A percentile compares a stretch with the other conserved stretches of the same genome.
Evolutionary conservation across 2,113 vertebrate species (phyloP).

Genomic region (Mirza zaza): DNA sequence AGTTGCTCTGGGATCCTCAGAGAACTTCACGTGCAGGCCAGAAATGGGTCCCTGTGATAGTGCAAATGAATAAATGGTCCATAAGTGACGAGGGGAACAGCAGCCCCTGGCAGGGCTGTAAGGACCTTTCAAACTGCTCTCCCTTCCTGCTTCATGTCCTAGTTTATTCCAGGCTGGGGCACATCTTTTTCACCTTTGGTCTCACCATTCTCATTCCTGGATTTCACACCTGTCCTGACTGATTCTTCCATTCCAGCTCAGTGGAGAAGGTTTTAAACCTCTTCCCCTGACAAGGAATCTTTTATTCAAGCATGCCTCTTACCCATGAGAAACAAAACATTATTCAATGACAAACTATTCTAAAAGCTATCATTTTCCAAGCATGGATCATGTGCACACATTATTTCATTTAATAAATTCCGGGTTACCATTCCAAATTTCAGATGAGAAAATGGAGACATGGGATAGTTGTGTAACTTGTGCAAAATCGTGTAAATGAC

Average conservation of each 20-base stretch:
- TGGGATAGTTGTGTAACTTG: background rate
- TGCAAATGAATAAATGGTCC: background rate
- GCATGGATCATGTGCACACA: background rate
- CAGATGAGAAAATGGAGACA: background rate
- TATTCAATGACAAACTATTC: background rate
- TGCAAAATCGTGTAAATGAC: background rate
- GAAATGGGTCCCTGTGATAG: background rate
- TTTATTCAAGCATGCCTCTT: background rate
- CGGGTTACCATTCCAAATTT: background rate
- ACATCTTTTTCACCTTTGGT: background rate
- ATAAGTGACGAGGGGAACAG: background rate
- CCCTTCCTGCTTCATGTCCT: background rate
- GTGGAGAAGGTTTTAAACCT: background rate
- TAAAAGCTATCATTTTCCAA: background rate
- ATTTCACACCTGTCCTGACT: background rate
- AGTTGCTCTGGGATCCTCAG: background rate
- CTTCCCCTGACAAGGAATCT: background rate
- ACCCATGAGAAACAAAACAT: slow-evolving; percentile 22
- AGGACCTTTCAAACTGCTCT: background rate
- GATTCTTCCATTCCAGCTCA: background rate
- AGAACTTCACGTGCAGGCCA: background rate
- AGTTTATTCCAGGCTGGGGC: background rate
- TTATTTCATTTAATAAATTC: background rate
- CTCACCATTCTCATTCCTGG: background rate
- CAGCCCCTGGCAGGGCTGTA: background rate